Evolutionary conservation across 2,888 invertebrate genomes (phyloP), one percentile per base, ranked within the genome.

Genomic region (Syrphus vitripennis): DNA sequence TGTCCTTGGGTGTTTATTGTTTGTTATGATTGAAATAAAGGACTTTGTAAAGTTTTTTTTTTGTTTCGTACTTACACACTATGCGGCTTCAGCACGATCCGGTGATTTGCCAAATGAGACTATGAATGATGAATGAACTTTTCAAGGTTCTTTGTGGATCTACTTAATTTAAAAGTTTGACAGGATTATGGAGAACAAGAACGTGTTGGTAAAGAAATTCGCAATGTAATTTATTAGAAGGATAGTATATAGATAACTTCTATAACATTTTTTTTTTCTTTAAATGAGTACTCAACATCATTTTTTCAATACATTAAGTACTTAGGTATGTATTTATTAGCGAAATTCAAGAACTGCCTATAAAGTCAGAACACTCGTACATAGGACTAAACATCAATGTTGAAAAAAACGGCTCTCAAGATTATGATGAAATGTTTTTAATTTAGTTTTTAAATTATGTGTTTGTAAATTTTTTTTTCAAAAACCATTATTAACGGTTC

Each of bases 21-120:
- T 76, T 70, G 37, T 81, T 65, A 55, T 70, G 75, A 81, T 76
- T 81, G 81, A 75, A 81, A 70, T 57, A 57, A 77, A 65, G 71
- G 82, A 71, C 77, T 48, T 67, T 69, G 63, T 42, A 4, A 12
- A 42, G n/a, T 40, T 31, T n/a, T 16, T 24, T 16, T 31, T 50
- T 4, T 3, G 12, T 34, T 57, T 6, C 12, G 21, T 19, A 26
- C 10, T 7, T 72, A 21, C 40, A 59, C 14, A 24, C 50, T 26
- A 50, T 50, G 67, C n/a, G 40, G 72, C n/a, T n/a, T n/a, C n/a
- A n/a, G n/a, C 61, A 61, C 31, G 79, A 67, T 59, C 67, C 31
- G 72, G 29, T 65, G 65, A 61, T 70, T 24, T 50, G n/a, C n/a
- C 16, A 65, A 65, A 57, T 75, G 31, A 59, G 48, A 61, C 40